phyloP scores from a whole-genome alignment of 2,888 invertebrate genomes.

The Acanthococcus lagerstroemiae region DNA sequence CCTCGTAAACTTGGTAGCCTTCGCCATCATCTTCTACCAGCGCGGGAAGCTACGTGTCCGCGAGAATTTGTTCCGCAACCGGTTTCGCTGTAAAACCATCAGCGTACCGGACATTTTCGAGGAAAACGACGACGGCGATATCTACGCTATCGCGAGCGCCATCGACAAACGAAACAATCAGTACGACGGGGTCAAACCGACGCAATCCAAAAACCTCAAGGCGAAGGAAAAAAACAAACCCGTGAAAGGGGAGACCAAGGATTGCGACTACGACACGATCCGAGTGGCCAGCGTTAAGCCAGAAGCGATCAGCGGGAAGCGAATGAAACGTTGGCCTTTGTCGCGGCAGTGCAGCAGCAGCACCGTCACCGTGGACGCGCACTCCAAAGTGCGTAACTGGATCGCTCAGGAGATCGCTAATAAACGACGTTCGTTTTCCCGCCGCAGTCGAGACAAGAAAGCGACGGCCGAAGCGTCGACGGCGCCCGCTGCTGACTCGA shows the following conservation, averaged over 20 bases:
- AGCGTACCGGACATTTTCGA: constrained; percentile 32
- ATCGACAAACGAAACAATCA: background rate
- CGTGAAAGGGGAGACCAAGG: background rate
- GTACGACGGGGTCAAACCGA: background rate
- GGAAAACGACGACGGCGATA: constrained; percentile 44
- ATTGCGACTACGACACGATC: constrained; percentile 35
- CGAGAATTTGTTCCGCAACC: constrained; percentile 45
- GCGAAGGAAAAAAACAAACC: background rate
- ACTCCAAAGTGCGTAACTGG: constrained; percentile 79
- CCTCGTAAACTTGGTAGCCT: constrained; percentile 59
- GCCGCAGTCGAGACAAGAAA: constrained; percentile 27
- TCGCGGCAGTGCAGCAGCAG: constrained; percentile 46
- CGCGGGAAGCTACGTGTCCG: constrained; percentile 49
- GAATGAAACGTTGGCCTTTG: constrained; percentile 47
- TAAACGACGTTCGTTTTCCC: background rate
- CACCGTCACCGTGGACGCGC: constrained; percentile 63
- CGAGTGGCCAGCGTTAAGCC: constrained; percentile 47
- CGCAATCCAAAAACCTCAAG: background rate
- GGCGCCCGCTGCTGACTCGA: background rate
- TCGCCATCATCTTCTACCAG: constrained; percentile 57
- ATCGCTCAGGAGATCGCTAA: constrained; percentile 66
- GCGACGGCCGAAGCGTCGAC: constrained; percentile 23
- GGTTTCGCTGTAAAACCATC: constrained; percentile 42
- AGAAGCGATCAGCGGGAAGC: constrained; percentile 43
- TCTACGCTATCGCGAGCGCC: constrained; percentile 31